These are phyloP conservation scores for Ophonus ardosiacus DNA, from an alignment of 2,888 invertebrate species.

Conservation along the genomic window DNA sequence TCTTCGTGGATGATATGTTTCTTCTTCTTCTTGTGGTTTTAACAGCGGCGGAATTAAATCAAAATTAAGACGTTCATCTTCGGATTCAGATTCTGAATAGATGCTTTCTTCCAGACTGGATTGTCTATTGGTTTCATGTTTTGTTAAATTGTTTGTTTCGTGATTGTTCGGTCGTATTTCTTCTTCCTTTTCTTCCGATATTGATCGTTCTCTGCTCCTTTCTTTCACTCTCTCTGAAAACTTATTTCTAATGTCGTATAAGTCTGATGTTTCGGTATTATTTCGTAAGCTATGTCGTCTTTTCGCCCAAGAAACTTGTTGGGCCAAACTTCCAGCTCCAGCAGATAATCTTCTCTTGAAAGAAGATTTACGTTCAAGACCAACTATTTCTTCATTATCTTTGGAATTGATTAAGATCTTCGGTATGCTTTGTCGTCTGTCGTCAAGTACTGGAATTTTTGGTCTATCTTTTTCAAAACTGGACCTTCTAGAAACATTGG, in stretches of 20 bases:
- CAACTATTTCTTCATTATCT: constrained; percentile 75
- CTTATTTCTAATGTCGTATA: constrained; percentile 68
- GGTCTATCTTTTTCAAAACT: constrained; percentile 36
- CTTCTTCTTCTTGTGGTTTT: constrained; percentile 79
- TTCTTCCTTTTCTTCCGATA: constrained; percentile 74
- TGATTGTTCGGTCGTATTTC: constrained; percentile 72
- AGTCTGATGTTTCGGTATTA: constrained; percentile 67
- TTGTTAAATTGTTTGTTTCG: constrained; percentile 71
- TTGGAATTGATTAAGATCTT: constrained; percentile 78
- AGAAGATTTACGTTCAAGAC: constrained; percentile 76
- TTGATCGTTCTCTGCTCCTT: constrained; percentile 69
- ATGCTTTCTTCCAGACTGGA: constrained; percentile 73
- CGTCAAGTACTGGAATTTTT: constrained; percentile 65
- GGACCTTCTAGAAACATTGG: constrained; percentile 65
- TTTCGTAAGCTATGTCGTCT: constrained; percentile 72
- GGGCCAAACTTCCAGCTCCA: constrained; percentile 72
- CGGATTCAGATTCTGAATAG: constrained; percentile 71
- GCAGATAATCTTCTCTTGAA: constrained; percentile 77
- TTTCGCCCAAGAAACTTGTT: constrained; percentile 72
- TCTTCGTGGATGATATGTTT: constrained; percentile 83
- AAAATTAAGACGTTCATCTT: constrained; percentile 70
- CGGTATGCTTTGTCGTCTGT: constrained; percentile 70
- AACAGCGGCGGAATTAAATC: constrained; percentile 66
- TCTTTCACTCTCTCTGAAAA: constrained; percentile 68
- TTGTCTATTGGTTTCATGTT: constrained; percentile 73